Base-by-base conservation (phyloP, 2,888 invertebrate genomes). In the Formica aserva region DNA sequence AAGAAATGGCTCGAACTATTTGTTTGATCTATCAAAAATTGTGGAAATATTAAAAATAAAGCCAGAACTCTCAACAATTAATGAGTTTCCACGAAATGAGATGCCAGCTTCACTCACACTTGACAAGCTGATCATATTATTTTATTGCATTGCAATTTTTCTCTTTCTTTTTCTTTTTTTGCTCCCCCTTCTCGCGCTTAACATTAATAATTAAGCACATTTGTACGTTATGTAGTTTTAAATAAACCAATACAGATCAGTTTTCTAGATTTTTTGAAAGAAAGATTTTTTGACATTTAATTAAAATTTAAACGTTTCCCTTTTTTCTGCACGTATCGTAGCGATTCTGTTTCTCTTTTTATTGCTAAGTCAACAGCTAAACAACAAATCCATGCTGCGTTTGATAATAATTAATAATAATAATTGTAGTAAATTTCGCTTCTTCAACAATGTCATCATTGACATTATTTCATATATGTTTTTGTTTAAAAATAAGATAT, bases 341-440 rank as follows among this genome's bases (percentile, higher is more conserved):
- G 57, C 75, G 26, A 71, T 41, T 45, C 55, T 26, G 66, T 45
- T 45, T 45, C 32, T 38, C 65, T 85, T 86, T 85, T 83, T 75
- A 80, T 71, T 32, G 18, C 13, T 75, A 38, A 77, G 29, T 82
- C 82, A 76, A 80, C 71, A 82, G 66, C 66, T 62, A 71, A 8
- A 35, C 65, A 76, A 62, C 71, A 83, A 67, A 77, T 41, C 69
- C 55, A 74, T 85, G 81, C 82, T 87, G 83, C 86, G 78, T 86
- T 86, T 32, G 32, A 32, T 32, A 32, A 32, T 32, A 6, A 32
- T 32, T 32, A 32, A 32, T 32, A 32, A 32, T 88, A 87, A 88
- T 87, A 81, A 85, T 81, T 85, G 86, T 85, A 87, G 86, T 45
- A 72, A 84, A 86, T 80, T 81, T 85, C 82, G 74, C 65, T 75